Conservation (phyloP, 2,888 invertebrate genomes). For the Pilophorus perplexus region DNA sequence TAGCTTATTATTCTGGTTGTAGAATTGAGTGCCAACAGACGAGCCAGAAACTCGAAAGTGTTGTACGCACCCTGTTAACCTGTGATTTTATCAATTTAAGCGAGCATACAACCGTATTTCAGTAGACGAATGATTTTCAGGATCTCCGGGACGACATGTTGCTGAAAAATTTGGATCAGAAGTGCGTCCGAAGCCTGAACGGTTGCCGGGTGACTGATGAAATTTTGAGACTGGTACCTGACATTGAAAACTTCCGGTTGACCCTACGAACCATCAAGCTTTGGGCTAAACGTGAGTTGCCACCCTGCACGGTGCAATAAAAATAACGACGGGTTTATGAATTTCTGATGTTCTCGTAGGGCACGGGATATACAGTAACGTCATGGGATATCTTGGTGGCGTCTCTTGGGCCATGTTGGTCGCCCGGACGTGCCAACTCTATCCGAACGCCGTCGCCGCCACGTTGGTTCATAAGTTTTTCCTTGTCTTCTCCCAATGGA, state of each 20-base stretch:
- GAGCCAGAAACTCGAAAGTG: too few species aligned
- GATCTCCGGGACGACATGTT: conserved; percentile 88
- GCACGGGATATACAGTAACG: conserved; percentile 97
- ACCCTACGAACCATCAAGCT: conserved; percentile 93
- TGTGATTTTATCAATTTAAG: too few species aligned
- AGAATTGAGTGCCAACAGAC: too few species aligned
- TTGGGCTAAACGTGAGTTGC: conserved; percentile 91
- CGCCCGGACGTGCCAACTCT: conserved; percentile 95
- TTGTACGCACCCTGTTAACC: too few species aligned
- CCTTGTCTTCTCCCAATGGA: conserved; percentile 96
- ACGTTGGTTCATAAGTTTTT: conserved; percentile 98
- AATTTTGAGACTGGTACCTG: conserved; percentile 91
- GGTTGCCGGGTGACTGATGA: conserved; percentile 99
- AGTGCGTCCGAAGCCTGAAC: conserved; percentile 94
- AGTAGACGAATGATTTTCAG: too few species aligned
- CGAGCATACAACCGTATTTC: too few species aligned
- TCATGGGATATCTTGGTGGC: conserved; percentile 94
- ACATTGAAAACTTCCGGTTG: conserved; percentile 89
- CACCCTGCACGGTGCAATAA: too few species aligned
- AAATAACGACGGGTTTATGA: too few species aligned
- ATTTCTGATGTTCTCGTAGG: conserved; percentile 57
- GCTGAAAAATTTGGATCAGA: conserved; percentile 90
- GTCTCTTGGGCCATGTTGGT: conserved; percentile 99
- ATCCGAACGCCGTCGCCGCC: conserved; percentile 93
- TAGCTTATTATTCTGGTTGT: background rate